Conservation (phyloP, 2,113 vertebrate genomes). For the Dasyurus viverrinus region DNA sequence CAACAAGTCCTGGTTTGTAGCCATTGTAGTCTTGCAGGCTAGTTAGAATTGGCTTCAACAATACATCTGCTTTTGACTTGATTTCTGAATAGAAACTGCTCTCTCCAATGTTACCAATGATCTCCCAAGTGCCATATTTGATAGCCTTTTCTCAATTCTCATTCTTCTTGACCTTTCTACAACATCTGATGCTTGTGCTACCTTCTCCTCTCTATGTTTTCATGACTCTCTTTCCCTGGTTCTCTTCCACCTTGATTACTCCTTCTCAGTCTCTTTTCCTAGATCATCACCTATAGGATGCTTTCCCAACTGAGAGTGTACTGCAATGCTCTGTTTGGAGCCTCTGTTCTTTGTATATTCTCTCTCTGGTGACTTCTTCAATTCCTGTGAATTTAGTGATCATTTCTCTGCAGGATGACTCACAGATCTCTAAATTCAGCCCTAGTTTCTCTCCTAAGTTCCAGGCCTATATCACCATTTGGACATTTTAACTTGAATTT, state of each 20-base stretch:
- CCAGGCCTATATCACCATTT: neutral
- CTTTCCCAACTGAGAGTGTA: no score
- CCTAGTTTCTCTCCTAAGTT: no score
- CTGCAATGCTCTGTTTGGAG: no score
- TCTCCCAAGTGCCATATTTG: neutral
- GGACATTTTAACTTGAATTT: neutral
- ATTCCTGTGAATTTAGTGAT: no score
- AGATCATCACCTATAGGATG: no score
- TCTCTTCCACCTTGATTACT: neutral
- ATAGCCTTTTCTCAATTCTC: neutral
- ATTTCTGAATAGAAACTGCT: neutral
- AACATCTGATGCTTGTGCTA: neutral
- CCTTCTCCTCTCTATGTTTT: neutral
- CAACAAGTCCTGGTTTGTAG: neutral
- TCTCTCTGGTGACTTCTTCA: no score
- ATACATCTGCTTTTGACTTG: neutral
- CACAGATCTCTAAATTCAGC: no score
- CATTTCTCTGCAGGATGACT: no score
- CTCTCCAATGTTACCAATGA: neutral
- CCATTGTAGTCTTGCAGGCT: neutral
- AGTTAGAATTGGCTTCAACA: neutral
- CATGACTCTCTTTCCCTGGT: neutral
- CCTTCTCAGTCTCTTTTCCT: neutral
- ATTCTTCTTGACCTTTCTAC: neutral
- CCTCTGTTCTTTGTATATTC: no score